Evolutionary conservation across 2,797 vertebrate genomes (phyloP).

Genomic region (Denticeps clupeoides): DNA sequence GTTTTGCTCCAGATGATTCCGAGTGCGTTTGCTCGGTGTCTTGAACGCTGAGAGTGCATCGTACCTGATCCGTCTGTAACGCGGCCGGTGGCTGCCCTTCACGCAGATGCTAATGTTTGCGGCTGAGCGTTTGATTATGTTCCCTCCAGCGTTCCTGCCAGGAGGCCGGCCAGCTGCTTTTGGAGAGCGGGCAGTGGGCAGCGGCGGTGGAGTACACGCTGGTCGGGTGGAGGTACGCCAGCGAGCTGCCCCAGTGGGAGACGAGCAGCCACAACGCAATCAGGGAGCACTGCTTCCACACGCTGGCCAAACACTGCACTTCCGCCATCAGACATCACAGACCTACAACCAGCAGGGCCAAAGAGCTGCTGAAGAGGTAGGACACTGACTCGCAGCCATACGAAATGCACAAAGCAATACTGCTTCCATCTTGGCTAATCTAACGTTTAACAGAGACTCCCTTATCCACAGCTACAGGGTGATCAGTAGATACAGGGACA

Average conservation of each 20-base stretch:
- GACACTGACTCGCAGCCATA: background rate
- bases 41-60: too few relatives aligned
- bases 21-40: too few relatives aligned
- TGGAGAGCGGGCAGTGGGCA: constrained; percentile 50
- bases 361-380: constrained; percentile 53
- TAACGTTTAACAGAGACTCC: too few relatives aligned
- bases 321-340: constrained; percentile 43
- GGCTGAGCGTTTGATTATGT: too few relatives aligned
- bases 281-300: constrained; percentile 47
- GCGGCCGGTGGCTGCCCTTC: too few relatives aligned
- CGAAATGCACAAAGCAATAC: too few relatives aligned
- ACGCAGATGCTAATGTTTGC: too few relatives aligned
- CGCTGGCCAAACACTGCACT: constrained; percentile 41
- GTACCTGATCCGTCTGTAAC: too few relatives aligned
- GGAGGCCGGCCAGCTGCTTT: constrained; percentile 53
- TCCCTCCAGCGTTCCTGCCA: constrained; percentile 50
- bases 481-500: too few relatives aligned
- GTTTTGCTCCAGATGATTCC: too few relatives aligned
- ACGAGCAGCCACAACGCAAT: constrained; percentile 47
- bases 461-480: too few relatives aligned
- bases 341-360: constrained; percentile 31
- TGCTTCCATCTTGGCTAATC: too few relatives aligned
- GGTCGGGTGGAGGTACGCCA: constrained; percentile 52
- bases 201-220: constrained; percentile 47
- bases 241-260: constrained; percentile 60